A percentile compares a stretch with the other conserved stretches of the same genome.
phyloP scores from a whole-genome alignment of 1,140 invertebrate species.

The Aphelenchoides fujianensis region DNA sequence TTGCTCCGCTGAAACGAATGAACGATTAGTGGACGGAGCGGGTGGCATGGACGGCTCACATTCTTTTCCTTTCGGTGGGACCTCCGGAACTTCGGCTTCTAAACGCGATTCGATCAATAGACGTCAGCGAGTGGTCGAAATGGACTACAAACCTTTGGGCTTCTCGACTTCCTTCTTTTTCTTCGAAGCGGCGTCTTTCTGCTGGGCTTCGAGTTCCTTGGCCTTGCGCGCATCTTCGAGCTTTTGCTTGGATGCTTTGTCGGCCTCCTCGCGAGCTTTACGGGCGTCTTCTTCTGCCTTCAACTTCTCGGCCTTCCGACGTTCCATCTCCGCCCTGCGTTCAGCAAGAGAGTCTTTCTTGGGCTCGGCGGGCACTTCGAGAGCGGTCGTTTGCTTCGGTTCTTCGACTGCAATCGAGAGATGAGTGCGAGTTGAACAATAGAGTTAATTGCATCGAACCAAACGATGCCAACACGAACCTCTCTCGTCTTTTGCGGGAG shows the following conservation, averaged over 20 bases:
- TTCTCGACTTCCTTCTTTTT: neutral
- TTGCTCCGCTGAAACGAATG: neutral
- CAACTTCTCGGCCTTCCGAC: conserved; percentile 1
- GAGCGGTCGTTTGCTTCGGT: neutral
- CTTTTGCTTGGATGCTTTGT: neutral
- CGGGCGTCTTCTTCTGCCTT: neutral
- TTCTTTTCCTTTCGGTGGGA: neutral
- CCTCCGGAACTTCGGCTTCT: neutral
- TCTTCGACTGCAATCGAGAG: too few relatives aligned
- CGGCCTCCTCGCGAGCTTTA: neutral
- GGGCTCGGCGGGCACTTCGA: neutral
- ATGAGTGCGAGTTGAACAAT: too few relatives aligned
- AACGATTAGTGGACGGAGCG: neutral
- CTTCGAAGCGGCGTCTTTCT: too few relatives aligned
- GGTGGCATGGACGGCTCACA: neutral
- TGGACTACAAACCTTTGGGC: too few relatives aligned
- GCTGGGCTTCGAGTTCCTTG: neutral
- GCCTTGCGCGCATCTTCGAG: neutral
- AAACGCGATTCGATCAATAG: too few relatives aligned
- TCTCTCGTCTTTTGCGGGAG: neutral
- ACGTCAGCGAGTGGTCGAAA: too few relatives aligned
- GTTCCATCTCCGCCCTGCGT: neutral
- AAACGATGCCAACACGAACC: too few relatives aligned
- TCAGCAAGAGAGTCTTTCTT: neutral
- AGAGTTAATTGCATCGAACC: too few relatives aligned